phyloP scores from a whole-genome alignment of 2,888 invertebrate genomes.

The Phyto melanocephala region DNA sequence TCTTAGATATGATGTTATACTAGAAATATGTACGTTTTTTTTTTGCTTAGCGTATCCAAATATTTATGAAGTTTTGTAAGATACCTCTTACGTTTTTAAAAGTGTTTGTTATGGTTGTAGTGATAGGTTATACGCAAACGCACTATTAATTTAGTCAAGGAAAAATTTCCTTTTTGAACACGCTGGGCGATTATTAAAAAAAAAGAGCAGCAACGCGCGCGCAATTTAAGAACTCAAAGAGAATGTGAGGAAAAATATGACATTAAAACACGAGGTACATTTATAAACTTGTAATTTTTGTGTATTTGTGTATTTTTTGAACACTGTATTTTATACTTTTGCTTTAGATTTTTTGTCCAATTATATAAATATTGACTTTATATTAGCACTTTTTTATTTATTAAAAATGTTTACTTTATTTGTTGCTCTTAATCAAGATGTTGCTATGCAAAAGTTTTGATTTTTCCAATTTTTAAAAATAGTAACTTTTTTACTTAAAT shows the following conservation, averaged over 20 bases:
- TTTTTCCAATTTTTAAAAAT: conserved; percentile 76
- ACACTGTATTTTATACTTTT: conserved; percentile 7
- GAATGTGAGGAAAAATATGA: conserved; percentile 10
- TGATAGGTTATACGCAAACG: not conserved
- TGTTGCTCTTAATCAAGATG: conserved; percentile 75
- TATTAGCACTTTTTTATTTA: conserved; percentile 28
- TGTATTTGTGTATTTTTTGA: not conserved
- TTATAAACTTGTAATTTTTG: conserved; percentile 22
- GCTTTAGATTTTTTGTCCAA: conserved; percentile 34
- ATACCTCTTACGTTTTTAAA: conserved; percentile 4
- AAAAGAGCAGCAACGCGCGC: conserved; percentile 3
- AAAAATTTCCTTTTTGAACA: not conserved
- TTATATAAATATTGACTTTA: conserved; percentile 45
- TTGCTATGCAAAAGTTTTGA: conserved; percentile 77
- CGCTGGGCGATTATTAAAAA: not conserved
- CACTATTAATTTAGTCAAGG: not conserved
- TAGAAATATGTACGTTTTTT: conserved; percentile 8
- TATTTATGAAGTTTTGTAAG: not conserved
- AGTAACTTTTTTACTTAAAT: conserved; percentile 70
- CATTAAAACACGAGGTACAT: conserved; percentile 47
- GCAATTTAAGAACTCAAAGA: conserved; percentile 33
- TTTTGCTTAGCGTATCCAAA: not conserved
- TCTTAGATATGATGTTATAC: conserved; percentile 30
- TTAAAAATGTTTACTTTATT: conserved; percentile 11
- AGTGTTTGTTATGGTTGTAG: not conserved